phyloP scores from a whole-genome alignment of 2,113 vertebrate species.

The Lamprologus callipterus region DNA sequence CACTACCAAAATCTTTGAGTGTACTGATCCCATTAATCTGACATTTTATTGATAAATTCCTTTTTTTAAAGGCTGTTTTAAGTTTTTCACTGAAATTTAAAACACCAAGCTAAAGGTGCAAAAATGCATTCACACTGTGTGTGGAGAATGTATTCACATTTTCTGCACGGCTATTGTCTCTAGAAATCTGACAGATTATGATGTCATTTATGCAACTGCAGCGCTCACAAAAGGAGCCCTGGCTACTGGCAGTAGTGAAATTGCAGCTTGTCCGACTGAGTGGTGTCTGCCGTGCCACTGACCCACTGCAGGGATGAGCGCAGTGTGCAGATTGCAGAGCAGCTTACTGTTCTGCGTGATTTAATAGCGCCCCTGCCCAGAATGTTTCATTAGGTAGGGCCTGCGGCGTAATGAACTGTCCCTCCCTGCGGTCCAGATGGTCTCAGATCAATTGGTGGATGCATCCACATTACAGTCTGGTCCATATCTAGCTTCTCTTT shows the following conservation, averaged over 20 bases:
- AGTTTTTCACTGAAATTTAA: background rate
- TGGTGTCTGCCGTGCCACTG: constrained; percentile 56
- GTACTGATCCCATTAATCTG: background rate
- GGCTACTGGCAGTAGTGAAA: background rate
- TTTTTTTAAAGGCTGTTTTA: background rate
- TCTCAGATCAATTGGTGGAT: constrained; percentile 29
- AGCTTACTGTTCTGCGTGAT: constrained; percentile 53
- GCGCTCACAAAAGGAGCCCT: background rate
- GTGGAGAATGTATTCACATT: background rate
- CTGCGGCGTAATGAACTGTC: constrained; percentile 59
- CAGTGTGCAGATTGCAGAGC: constrained; percentile 49
- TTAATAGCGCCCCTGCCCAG: constrained; percentile 49
- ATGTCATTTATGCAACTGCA: background rate
- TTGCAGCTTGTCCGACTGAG: background rate
- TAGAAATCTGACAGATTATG: background rate
- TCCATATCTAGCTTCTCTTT: background rate
- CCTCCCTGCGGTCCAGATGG: constrained; percentile 60
- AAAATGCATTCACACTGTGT: background rate
- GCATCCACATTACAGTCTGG: constrained; percentile 26
- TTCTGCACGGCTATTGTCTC: background rate
- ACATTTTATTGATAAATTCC: background rate
- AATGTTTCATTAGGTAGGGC: constrained; percentile 60
- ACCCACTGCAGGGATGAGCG: constrained; percentile 47
- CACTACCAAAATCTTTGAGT: background rate
- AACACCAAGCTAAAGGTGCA: background rate